A percentile compares a stretch with the other conserved stretches of the same genome.
These are phyloP conservation scores for Pangasius sanitwongsei DNA, from an alignment of 2,797 vertebrate genomes.

Conservation along the genomic window DNA sequence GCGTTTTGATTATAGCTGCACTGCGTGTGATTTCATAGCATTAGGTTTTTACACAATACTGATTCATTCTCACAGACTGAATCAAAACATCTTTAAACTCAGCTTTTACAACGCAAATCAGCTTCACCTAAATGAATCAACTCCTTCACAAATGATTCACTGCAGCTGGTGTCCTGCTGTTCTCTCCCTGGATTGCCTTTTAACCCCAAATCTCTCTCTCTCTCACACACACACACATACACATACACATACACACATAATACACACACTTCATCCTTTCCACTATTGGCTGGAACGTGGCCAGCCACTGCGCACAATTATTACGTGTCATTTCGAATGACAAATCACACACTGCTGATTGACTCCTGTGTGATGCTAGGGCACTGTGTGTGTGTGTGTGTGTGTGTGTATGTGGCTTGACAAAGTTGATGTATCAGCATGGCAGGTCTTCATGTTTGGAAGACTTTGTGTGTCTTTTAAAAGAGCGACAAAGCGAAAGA, in stretches of 20 bases:
- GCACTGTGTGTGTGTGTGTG: conserved; percentile 15
- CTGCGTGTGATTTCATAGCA: neutral
- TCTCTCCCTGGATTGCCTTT: conserved; percentile 10
- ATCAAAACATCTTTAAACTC: neutral
- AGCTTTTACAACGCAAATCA: neutral
- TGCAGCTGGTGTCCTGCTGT: neutral
- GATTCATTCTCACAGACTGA: neutral
- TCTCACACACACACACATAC: neutral
- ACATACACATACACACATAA: neutral
- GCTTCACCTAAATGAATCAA: neutral
- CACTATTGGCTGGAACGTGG: neutral
- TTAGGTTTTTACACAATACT: neutral
- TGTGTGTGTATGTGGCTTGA: neutral
- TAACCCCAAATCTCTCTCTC: neutral
- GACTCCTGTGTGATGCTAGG: neutral
- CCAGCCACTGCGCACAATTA: neutral
- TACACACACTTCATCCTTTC: too few relatives aligned
- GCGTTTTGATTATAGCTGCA: neutral
- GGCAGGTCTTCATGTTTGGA: conserved; percentile 17
- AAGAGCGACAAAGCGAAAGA: neutral
- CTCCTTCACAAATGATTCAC: neutral
- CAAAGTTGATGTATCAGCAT: conserved; percentile 33
- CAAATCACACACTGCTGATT: conserved; percentile 8
- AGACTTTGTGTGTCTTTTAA: neutral
- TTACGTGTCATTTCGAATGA: conserved; percentile 21